Base-by-base conservation (phyloP, 2,888 invertebrate genomes). In the Pyrochroa serraticornis region DNA sequence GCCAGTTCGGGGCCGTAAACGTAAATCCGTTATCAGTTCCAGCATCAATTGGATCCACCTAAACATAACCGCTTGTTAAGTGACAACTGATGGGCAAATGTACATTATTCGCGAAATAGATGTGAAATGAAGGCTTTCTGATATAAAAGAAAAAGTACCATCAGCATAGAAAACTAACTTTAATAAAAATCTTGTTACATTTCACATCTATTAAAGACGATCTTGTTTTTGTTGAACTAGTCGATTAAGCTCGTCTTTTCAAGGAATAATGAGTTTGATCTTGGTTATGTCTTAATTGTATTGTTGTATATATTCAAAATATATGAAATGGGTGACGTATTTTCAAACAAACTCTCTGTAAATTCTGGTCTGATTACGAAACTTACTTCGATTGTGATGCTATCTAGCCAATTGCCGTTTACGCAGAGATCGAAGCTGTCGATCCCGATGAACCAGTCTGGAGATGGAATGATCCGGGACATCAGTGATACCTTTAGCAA, bases 1-100 rank as follows among this genome's bases (percentile, higher is more conserved):
- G 92, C 95, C 96, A 96, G 82, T 95, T 93, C 45, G 95, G 95
- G n/a, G 96, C 92, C 10, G 95, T 95, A 81, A 96, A 97, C 48
- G 95, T 95, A 82, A 95, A 92, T 2, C 96, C 96, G 79, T 93
- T 93, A 83, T 96, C 95, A 38, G 94, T 95, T 47, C 96, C 96
- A 8, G 94, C 95, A 79, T 96, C 96, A 70, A 94, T 80, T 0
- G 95, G 95, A 79, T 93, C 92, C 80, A 94, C 88, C 92, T 91
- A 78, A 5, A 69, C 47, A 43, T 37, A 37, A 52, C 51, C 50
- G 37, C 46, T 47, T 7, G 36, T 44, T 51, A 51, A 57, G 47
- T 44, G 38, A 43, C 48, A 43, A 43, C 37, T 55, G 42, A 55
- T 9, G 10, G 32, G 6, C 41, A 10, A 22, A 41, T 7, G 9